Evolutionary conservation across 2,888 invertebrate genomes (phyloP), one percentile per base, ranked within the genome.

Genomic region (Nemoura dubitans): DNA sequence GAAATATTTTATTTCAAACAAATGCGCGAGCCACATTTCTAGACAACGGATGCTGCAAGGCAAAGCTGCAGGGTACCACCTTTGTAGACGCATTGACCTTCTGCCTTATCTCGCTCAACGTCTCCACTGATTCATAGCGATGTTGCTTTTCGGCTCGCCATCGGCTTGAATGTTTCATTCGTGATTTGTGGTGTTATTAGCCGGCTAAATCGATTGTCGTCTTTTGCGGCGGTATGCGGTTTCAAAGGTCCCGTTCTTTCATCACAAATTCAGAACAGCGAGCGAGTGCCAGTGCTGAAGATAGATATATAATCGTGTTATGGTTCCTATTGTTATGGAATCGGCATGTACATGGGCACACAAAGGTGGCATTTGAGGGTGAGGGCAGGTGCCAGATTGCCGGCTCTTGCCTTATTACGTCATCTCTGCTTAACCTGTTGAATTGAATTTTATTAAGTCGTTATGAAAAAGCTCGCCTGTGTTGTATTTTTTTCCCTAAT

Each of bases 371-470:
- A 59, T 59, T 59, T 14, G 59, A 59, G 59, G 59, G 59, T 59
- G 59, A 59, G 59, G 59, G 59, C 59, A 59, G 59, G 59, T 59
- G 59, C 59, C 59, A 59, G 16, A 59, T 59, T 59, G 59, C 16
- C 59, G 59, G 21, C 6, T 59, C 59, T 59, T 59, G 21, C 59
- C 21, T 59, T 59, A 7, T 59, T 59, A 59, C 59, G 59, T 59
- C 59, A 59, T 59, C 59, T 59, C 59, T 59, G 36, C 59, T 59
- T 59, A 59, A 59, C 59, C 59, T 59, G 59, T 59, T 59, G 59
- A 59, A 59, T 59, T 59, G 16, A 59, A 59, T 59, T 59, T 59
- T 59, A 59, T 59, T 21, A 59, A 59, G 59, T 59, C 59, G 59
- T 59, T 59, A 59, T 59, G 59, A 59, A 59, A 59, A 59, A 59